A percentile compares a stretch with the other conserved stretches of the same genome.
Evolutionary conservation across 2,797 vertebrate species (phyloP).

Genomic region (Rachycentron canadum): DNA sequence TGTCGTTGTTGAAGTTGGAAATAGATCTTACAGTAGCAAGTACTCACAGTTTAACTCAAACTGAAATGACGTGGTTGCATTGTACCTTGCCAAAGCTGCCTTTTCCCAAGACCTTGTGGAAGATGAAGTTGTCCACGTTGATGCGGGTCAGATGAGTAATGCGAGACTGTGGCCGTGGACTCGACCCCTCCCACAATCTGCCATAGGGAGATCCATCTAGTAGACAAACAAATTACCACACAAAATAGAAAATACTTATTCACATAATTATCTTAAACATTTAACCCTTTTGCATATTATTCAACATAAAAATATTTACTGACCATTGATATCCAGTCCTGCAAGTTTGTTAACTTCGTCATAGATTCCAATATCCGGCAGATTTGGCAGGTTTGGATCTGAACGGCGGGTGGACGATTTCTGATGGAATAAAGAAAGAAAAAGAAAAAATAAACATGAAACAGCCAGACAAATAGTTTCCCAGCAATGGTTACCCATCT

Average conservation of each 20-base stretch:
- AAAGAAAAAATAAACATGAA: conserved; percentile 27
- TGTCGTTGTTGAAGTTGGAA: too few relatives aligned
- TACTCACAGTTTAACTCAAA: conserved; percentile 11
- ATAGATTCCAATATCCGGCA: conserved; percentile 90
- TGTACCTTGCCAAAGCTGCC: conserved; percentile 98
- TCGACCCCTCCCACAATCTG: conserved; percentile 91
- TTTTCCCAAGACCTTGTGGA: conserved; percentile 98
- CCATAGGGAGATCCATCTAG: conserved; percentile 88
- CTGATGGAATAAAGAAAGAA: conserved; percentile 37
- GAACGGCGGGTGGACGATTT: conserved; percentile 90
- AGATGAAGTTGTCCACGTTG: conserved; percentile 91
- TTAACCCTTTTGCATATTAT: neutral
- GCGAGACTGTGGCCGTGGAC: conserved; percentile 76
- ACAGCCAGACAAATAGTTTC: conserved; percentile 13
- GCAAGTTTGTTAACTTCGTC: conserved; percentile 90
- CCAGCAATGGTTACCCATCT: conserved; percentile 7
- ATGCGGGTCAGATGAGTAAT: conserved; percentile 86
- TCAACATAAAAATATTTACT: conserved; percentile 48
- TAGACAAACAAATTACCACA: conserved; percentile 34
- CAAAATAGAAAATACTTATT: neutral
- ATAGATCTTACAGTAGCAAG: neutral
- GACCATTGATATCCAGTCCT: conserved; percentile 79
- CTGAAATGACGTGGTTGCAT: neutral
- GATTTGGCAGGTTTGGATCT: conserved; percentile 81
- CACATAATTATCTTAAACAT: neutral